Evolutionary conservation across 2,888 invertebrate species (phyloP), one percentile per base, ranked within the genome.

Genomic region (Zootermopsis nevadensis): DNA sequence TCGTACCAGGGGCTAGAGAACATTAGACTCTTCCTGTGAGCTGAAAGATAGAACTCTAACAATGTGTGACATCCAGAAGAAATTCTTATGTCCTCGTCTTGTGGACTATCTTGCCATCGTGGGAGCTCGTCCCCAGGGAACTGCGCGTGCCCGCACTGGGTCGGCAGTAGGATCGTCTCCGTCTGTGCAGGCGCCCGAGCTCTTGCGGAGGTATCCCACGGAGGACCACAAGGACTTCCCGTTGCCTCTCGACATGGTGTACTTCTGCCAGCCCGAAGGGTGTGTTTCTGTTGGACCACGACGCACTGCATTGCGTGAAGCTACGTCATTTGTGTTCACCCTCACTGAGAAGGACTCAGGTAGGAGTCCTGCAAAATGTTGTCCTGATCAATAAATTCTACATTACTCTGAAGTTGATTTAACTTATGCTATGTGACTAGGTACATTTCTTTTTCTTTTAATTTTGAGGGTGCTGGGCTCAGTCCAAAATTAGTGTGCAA

Each of bases 241-340:
- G 0, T 91, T 99, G 87, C 99, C 99, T 0, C 92, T 98, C 88
- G 99, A 99, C 90, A 99, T 99, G 94, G 98, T 99, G 38, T 99
- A 98, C 90, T 99, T 99, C 91, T 99, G 99, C 89, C 99, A 99
- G 90, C 99, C 99, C 1, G 99, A 99, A 90, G 99, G 99, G 82
- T 99, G 99, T 89, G 95, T 95, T 85, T 96, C 95, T 85, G 96
- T 97, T 85, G 97, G 98, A 24, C 97, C 97, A 12, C 94, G 97
- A 87, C 93, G 96, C 85, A 94, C 96, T 31, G 94, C 94, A 60
- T 91, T 95, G 77, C 92, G 98, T 84, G 99, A 99, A 89, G 96
- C 98, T 81, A 96, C 97, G 42, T 98, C 99, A 27, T 99, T 99
- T 90, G 98, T 99, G 27, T 99, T 99, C 89, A 98, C 98, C 15